Percentiles rank a stretch among this genome's conserved stretches.
Evolutionary conservation across 1,140 invertebrate genomes (phyloP).

Genomic region (Linepithema humile): DNA sequence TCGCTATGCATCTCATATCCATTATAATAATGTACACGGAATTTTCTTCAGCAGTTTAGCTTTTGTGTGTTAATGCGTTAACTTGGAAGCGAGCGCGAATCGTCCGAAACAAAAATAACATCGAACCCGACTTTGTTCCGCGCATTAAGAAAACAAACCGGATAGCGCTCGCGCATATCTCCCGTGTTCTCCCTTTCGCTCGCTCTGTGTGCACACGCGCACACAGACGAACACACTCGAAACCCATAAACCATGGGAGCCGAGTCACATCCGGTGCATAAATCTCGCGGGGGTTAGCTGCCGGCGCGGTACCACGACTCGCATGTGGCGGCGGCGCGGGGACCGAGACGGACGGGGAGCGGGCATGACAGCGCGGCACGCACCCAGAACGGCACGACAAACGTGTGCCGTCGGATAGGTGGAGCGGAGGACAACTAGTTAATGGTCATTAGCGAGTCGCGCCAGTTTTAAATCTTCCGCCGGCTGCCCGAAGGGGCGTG

Average conservation of each 20-base stretch:
- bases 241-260: slow-evolving; percentile 78
- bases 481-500: slow-evolving; percentile 62
- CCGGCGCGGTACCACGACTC: slow-evolving; percentile 48
- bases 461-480: slow-evolving; percentile 78
- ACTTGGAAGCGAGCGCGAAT: slow-evolving; percentile 13
- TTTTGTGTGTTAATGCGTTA: slow-evolving; percentile 41
- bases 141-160: slow-evolving; percentile 68
- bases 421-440: slow-evolving; percentile 74
- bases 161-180: slow-evolving; percentile 1
- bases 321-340: slow-evolving; percentile 47
- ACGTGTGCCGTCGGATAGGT: slow-evolving; percentile 64
- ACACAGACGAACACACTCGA: slow-evolving; percentile 54
- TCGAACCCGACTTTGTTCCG: not conserved
- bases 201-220: not conserved
- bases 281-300: slow-evolving; percentile 76
- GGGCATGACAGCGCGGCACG: slow-evolving; percentile 63
- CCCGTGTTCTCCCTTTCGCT: not conserved
- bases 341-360: not conserved
- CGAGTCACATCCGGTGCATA: slow-evolving; percentile 83
- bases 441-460: slow-evolving; percentile 80
- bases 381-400: slow-evolving; percentile 65
- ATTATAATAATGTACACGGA: not conserved
- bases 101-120: slow-evolving; percentile 44
- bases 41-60: too few relatives aligned
- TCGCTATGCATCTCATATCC: not conserved